A percentile compares a stretch with the other conserved stretches of the same genome.
These are phyloP conservation scores for Pyrochroa serraticornis DNA, from an alignment of 2,888 invertebrate genomes.

Conservation along the genomic window DNA sequence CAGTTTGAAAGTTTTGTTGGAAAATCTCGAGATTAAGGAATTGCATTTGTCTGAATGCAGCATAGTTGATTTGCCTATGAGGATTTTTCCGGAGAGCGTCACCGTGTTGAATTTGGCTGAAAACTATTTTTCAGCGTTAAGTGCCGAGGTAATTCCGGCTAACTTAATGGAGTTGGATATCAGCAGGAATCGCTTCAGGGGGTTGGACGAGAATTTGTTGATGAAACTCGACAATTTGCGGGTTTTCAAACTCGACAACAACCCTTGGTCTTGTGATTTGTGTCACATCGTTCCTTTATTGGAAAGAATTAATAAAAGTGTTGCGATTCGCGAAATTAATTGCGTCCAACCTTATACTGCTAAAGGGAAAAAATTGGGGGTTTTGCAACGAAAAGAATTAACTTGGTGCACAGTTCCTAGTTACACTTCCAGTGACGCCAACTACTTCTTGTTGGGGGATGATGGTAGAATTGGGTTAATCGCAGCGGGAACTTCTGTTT, in stretches of 20 bases:
- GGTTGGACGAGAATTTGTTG: constrained; percentile 64
- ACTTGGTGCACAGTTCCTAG: constrained; percentile 64
- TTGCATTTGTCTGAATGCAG: constrained; percentile 67
- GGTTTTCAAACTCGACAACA: constrained; percentile 61
- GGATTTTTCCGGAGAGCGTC: constrained; percentile 65
- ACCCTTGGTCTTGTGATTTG: constrained; percentile 73
- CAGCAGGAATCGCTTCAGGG: constrained; percentile 73
- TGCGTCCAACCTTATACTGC: constrained; percentile 67
- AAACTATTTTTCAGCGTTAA: constrained; percentile 69
- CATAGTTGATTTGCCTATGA: constrained; percentile 63
- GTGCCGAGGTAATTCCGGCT: constrained; percentile 62
- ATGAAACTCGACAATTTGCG: constrained; percentile 44
- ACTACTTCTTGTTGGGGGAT: constrained; percentile 58
- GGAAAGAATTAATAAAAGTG: constrained; percentile 63
- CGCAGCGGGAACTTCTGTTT: constrained; percentile 63
- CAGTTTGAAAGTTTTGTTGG: constrained; percentile 61
- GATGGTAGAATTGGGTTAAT: constrained; percentile 63
- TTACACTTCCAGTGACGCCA: constrained; percentile 61
- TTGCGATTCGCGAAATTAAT: constrained; percentile 60
- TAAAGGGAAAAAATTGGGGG: constrained; percentile 59
- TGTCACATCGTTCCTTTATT: constrained; percentile 69
- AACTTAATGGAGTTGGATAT: constrained; percentile 71
- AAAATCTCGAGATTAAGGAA: constrained; percentile 62
- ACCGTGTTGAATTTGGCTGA: constrained; percentile 70
- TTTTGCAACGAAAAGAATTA: constrained; percentile 54